These are phyloP conservation scores for Apamea anceps DNA, from an alignment of 2,888 invertebrate genomes.

Conservation along the genomic window DNA sequence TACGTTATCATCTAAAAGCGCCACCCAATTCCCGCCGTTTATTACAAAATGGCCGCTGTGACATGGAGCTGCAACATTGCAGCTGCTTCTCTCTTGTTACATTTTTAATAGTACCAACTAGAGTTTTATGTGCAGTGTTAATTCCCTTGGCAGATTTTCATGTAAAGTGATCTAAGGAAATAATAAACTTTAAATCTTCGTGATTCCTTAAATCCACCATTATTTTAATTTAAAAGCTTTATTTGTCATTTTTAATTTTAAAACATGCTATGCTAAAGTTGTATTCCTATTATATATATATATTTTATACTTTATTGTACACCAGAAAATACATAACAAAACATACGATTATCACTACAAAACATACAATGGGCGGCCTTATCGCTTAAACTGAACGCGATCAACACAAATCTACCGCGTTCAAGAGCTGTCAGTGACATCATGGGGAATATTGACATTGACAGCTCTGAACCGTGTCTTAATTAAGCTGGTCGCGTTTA, in stretches of 20 bases:
- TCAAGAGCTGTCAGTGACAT: not conserved
- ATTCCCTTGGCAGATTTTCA: not conserved
- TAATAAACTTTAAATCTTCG: not conserved
- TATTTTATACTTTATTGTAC: no score
- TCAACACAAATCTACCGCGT: not conserved
- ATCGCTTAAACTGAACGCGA: not conserved
- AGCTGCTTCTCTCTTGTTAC: slow-evolving; percentile 33
- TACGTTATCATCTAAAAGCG: slow-evolving; percentile 7
- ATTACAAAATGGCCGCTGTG: slow-evolving; percentile 39
- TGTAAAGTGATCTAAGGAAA: not conserved
- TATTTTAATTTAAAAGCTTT: not conserved
- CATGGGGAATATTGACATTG: not conserved
- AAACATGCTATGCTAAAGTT: not conserved
- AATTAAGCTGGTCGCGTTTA: not conserved
- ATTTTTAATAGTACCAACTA: slow-evolving; percentile 24
- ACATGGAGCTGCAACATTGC: slow-evolving; percentile 25
- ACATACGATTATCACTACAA: no score
- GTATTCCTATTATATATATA: not conserved
- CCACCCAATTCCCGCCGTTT: slow-evolving; percentile 27
- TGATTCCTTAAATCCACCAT: not conserved
- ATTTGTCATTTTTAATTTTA: not conserved
- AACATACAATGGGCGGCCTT: no score
- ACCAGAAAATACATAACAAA: no score
- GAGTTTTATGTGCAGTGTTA: not conserved
- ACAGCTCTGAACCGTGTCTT: not conserved